phyloP scores from a whole-genome alignment of 1,140 invertebrate species.

The Drosophila melanogaster region Release_6_plus_ISO1_MT NC_004354.4:14565001-14565500 shows the following conservation, averaged over 20 bases:
- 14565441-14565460: slow-evolving; percentile 32
- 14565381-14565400: neutral
- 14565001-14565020: neutral
- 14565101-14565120: slow-evolving; percentile 71
- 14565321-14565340: neutral
- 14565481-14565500: slow-evolving; percentile 25
- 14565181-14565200: slow-evolving; percentile 50
- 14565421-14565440: slow-evolving; percentile 17
- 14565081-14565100: slow-evolving; percentile 14
- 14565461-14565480: slow-evolving; percentile 16
- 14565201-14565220: slow-evolving; percentile 69
- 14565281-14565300: slow-evolving; percentile 12
- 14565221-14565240: slow-evolving; percentile 61
- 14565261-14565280: slow-evolving; percentile 14
- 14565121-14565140: slow-evolving; percentile 73
- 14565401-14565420: slow-evolving; percentile 7
- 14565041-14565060: slow-evolving; percentile 20
- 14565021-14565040: slow-evolving; percentile 10
- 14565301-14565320: neutral
- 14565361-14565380: slow-evolving; percentile 22
- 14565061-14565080: slow-evolving; percentile 26
- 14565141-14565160: slow-evolving; percentile 75
- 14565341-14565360: slow-evolving; percentile 43
- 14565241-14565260: slow-evolving; percentile 58
- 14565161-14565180: slow-evolving; percentile 48